Evolutionary conservation across 2,113 vertebrate species (phyloP).

Genomic region (Rhinopomastus cyanomelas): DNA sequence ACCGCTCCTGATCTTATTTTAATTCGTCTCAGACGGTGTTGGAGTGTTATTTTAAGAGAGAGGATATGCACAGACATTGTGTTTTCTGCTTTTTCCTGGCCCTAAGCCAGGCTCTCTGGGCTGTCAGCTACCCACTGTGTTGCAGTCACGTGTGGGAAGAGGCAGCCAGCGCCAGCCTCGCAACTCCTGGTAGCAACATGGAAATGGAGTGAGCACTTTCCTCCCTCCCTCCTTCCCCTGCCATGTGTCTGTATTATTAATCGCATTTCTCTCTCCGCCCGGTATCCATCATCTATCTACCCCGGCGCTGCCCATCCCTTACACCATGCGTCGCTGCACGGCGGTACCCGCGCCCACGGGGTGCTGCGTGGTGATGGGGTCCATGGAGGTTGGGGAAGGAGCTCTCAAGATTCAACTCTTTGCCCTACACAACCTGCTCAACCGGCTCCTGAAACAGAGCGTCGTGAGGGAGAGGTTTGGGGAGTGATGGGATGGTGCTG

Average conservation of each 20-base stretch:
- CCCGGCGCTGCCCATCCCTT: constrained; percentile 63
- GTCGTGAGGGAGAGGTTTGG: neutral
- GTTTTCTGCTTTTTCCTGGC: constrained; percentile 81
- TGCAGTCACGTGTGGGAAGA: constrained; percentile 75
- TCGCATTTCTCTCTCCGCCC: constrained; percentile 60
- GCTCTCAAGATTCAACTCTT: no score
- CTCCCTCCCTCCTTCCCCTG: constrained; percentile 47
- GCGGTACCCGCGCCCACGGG: neutral
- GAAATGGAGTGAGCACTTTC: constrained; percentile 72
- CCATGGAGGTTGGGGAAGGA: no score
- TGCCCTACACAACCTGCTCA: no score
- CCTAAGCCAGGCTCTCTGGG: constrained; percentile 75
- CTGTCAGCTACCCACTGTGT: constrained; percentile 76
- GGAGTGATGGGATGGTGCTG: accelerated
- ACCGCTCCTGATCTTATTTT: constrained; percentile 72
- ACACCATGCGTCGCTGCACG: constrained; percentile 8
- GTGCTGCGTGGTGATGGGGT: neutral
- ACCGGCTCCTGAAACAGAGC: no score
- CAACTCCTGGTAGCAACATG: constrained; percentile 76
- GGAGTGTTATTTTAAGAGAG: constrained; percentile 80
- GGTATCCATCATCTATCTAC: constrained; percentile 70
- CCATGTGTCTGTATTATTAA: constrained; percentile 75
- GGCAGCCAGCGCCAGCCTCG: constrained; percentile 69
- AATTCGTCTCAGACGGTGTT: constrained; percentile 77
- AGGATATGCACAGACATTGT: constrained; percentile 77